Conservation (phyloP, 1,140 invertebrate genomes). For the Leucophenga varia region DNA sequence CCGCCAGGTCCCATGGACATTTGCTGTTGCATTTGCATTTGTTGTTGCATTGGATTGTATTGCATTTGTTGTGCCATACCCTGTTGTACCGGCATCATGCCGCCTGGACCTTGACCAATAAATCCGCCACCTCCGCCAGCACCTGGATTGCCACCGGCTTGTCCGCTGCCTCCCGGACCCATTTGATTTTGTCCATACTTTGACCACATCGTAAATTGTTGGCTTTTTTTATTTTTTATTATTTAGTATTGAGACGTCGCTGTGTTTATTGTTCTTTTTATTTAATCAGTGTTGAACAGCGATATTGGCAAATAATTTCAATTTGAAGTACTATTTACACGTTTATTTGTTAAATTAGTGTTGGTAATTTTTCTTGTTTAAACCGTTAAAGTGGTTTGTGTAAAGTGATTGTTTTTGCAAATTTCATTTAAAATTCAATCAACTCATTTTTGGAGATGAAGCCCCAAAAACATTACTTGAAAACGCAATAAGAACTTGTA, state of each 20-base stretch:
- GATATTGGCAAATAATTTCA: constrained; percentile 4
- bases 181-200: constrained; percentile 42
- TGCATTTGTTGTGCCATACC: constrained; percentile 31
- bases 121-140: constrained; percentile 25
- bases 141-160: constrained; percentile 20
- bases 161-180: not conserved
- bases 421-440: too few relatives aligned
- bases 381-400: too few relatives aligned
- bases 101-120: too few relatives aligned
- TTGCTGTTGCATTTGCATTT: constrained; percentile 29
- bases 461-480: too few relatives aligned
- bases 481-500: too few relatives aligned
- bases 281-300: too few relatives aligned
- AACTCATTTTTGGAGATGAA: too few relatives aligned
- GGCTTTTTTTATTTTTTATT: constrained; percentile 4
- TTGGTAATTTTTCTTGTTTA: too few relatives aligned
- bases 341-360: too few relatives aligned
- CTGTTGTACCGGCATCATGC: constrained; percentile 42
- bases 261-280: too few relatives aligned
- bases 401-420: too few relatives aligned
- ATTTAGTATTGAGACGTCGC: not conserved
- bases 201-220: constrained; percentile 40
- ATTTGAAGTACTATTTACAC: too few relatives aligned
- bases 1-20: constrained; percentile 30
- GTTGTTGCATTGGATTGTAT: constrained; percentile 43